Base-by-base conservation (phyloP, 2,797 vertebrate species). In the Chaunax sp. region DNA sequence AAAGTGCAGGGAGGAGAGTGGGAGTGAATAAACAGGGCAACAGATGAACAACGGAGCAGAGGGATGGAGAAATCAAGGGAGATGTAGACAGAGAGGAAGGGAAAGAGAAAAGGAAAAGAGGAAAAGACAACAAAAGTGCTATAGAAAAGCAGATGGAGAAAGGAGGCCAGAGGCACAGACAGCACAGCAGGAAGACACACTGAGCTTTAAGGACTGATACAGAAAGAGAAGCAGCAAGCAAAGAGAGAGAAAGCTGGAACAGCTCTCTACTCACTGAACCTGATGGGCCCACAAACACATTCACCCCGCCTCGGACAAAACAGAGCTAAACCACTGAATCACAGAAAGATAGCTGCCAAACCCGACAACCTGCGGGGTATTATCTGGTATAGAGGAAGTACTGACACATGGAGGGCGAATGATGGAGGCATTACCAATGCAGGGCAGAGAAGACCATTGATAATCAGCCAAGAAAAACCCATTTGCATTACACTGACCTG, bases 11-110 rank as follows among this genome's bases (percentile, higher is more conserved):
- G 79, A 82, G 79, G 72, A 61, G 79, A 87, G 86, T 84, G 84
- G 79, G 83, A 81, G 84, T 77, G 78, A 87, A 88, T 75, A 90
- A 86, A 84, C 72, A 86, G 64, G 75, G 79, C 68, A 73, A 75
- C 82, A 85, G 68, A 77, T 85, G 81, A 87, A 85, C 85, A 80
- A 78, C 38, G 44, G 72, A 73, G 51, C 45, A 56, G 56, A 56
- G 50, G 62, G 38, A 66, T 38, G 64, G 57, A 53, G 37, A 82
- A 75, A 77, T 75, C 52, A 64, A 58, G 61, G 35, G 67, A 69
- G 56, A 75, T 26, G 56, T 53, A 69, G 41, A 78, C 54, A 52
- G 55, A n/a, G 38, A 60, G 47, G 63, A 76, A 51, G 52, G 72
- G 51, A 72, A 47, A 61, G 46, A 67, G 37, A 67, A 20, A 28